phyloP scores from a whole-genome alignment of 2,888 invertebrate genomes.

The Phorcus lineatus region DNA sequence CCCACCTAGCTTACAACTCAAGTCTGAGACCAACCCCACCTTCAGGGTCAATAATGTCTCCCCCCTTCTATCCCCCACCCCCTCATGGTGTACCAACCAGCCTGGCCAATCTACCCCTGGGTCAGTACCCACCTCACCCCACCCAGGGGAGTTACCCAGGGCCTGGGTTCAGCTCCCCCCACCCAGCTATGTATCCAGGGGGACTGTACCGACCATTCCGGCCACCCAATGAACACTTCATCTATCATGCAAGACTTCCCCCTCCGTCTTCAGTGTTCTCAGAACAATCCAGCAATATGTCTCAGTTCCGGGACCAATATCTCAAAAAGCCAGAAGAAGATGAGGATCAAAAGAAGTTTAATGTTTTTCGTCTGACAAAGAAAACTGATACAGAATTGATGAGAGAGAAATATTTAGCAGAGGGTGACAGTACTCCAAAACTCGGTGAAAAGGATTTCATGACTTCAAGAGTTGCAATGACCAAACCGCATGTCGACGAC shows the following conservation, averaged over 20 bases:
- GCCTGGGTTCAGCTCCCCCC: conserved; percentile 28
- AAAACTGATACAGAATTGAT: conserved; percentile 17
- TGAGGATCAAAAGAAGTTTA: conserved; percentile 29
- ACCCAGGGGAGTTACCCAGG: conserved; percentile 25
- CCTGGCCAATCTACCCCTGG: conserved; percentile 46
- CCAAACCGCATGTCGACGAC: conserved; percentile 41
- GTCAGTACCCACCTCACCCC: conserved; percentile 30
- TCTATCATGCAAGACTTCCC: conserved; percentile 51
- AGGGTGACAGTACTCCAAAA: not conserved
- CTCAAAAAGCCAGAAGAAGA: conserved; percentile 15
- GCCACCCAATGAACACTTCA: conserved; percentile 48
- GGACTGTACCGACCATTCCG: conserved; percentile 40
- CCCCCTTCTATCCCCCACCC: conserved; percentile 42
- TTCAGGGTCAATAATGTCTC: conserved; percentile 35
- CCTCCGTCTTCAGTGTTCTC: conserved; percentile 34
- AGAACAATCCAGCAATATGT: not conserved
- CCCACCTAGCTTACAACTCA: conserved; percentile 34
- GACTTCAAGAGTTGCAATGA: not conserved
- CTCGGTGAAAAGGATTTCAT: not conserved
- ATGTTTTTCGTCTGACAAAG: conserved; percentile 24
- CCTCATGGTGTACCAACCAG: conserved; percentile 45
- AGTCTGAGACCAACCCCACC: conserved; percentile 38
- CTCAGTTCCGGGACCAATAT: conserved; percentile 17
- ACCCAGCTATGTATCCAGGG: conserved; percentile 42
- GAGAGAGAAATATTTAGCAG: conserved; percentile 3